Evolutionary conservation across 2,888 invertebrate species (phyloP).

Genomic region (Orthonychiurus folsomi): DNA sequence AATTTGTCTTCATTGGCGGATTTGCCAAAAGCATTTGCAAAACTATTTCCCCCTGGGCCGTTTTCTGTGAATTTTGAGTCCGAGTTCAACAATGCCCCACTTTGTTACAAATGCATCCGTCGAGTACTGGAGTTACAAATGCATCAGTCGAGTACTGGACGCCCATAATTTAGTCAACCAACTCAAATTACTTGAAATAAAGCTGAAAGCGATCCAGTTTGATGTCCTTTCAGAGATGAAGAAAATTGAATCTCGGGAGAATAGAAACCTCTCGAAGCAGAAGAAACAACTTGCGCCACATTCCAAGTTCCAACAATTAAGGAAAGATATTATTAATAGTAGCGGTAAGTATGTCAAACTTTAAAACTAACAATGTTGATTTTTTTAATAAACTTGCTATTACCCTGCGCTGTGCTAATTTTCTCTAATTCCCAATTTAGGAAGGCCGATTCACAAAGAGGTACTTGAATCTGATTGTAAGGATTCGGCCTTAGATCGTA

Average conservation of each 20-base stretch:
- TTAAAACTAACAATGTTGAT: too few relatives aligned
- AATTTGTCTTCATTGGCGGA: neutral
- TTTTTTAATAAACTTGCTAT: too few relatives aligned
- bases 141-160: neutral
- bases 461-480: too few relatives aligned
- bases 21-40: neutral
- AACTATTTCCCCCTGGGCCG: too few relatives aligned
- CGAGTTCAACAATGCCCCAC: neutral
- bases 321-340: neutral
- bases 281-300: neutral
- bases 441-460: too few relatives aligned
- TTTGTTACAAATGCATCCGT: neutral
- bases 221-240: neutral
- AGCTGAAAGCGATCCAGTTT: neutral
- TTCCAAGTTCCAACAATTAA: neutral
- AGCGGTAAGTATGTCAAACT: too few relatives aligned
- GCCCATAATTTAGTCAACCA: neutral
- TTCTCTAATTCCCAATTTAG: too few relatives aligned
- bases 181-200: neutral
- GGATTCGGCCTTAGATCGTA: too few relatives aligned
- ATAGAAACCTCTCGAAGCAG: neutral
- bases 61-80: neutral
- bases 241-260: neutral
- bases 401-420: too few relatives aligned
- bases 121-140: neutral